Percentiles rank a stretch among this genome's conserved stretches.
Evolutionary conservation across 2,888 invertebrate genomes (phyloP).

Genomic region (Drosophila pseudotakahashii): DNA sequence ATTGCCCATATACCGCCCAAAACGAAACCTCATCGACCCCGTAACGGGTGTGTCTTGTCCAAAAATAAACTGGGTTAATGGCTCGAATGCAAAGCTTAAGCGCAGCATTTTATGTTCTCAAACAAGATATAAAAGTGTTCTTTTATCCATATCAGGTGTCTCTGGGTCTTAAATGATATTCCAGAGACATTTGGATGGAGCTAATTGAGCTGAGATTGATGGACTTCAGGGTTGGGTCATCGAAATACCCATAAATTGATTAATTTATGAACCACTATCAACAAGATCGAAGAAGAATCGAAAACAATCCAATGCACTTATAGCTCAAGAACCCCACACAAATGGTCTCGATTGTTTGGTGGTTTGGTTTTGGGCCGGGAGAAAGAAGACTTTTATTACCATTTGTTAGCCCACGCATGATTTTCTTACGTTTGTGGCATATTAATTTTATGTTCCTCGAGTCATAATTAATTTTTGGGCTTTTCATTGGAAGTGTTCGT

Average conservation of each 20-base stretch:
- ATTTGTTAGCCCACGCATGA: conserved; percentile 57
- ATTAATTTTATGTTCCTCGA: conserved; percentile 54
- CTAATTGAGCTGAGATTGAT: conserved; percentile 37
- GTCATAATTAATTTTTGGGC: conserved; percentile 61
- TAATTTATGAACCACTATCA: conserved; percentile 54
- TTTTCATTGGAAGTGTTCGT: conserved; percentile 46
- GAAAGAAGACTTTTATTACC: conserved; percentile 38
- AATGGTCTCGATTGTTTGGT: conserved; percentile 16
- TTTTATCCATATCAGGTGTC: conserved; percentile 17
- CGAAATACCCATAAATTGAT: conserved; percentile 21
- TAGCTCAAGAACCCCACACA: conserved; percentile 1
- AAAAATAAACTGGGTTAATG: conserved; percentile 74
- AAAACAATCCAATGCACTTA: conserved; percentile 29
- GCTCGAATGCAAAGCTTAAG: conserved; percentile 43
- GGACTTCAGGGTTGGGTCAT: conserved; percentile 14
- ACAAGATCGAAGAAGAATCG: not conserved
- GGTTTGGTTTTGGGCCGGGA: not conserved
- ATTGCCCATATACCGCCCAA: not conserved
- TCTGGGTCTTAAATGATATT: conserved; percentile 10
- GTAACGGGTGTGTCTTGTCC: conserved; percentile 64
- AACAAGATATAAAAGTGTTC: conserved; percentile 56
- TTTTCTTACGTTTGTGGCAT: conserved; percentile 50
- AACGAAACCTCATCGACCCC: conserved; percentile 39
- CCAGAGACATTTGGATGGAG: conserved; percentile 3
- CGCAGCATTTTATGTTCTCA: conserved; percentile 52